Evolutionary conservation across 2,888 invertebrate species (phyloP), one percentile per base, ranked within the genome.

Genomic region (Drepanosiphum platanoidis): DNA sequence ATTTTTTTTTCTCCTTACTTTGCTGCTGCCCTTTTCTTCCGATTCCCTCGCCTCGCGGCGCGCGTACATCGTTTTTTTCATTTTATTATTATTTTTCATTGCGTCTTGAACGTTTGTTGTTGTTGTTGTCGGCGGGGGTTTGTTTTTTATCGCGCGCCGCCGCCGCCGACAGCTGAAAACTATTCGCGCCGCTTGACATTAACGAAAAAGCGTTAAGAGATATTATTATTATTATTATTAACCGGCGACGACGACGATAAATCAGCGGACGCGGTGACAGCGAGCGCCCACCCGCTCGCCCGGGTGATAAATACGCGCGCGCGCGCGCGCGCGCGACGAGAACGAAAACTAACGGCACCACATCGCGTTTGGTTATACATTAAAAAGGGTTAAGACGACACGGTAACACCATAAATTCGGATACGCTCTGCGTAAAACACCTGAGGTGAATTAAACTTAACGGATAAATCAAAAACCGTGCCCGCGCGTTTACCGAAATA

Each of bases 181-280:
- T 72, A 74, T 83, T 68, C 30, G n/a, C n/a, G n/a, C n/a, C n/a
- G 61, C 27, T 84, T 77, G 77, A 84, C 75, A 77, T 84, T 77
- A 84, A 84, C 84, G 84, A 84, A 84, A 84, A 84, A 84, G 75
- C 84, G 84, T 83, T 83, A 83, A 83, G 84, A 84, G 84, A 68
- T n/a, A n/a, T n/a, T n/a, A n/a, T n/a, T n/a, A n/a, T n/a, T n/a
- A n/a, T n/a, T n/a, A n/a, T 77, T 84, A 77, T 77, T 77, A 84
- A 77, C 84, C 52, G 75, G 46, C 64, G 68, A 84, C 52, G 75
- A 34, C 64, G 68, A 84, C 84, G 32, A 84, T 84, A 84, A 84
- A 84, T 84, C 84, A 77, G 74, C 46, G 34, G 11, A 18, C 42
- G 66, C 34, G 64, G 64, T 77, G 84, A 84, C 68, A 77, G n/a